Evolutionary conservation across 2,113 vertebrate species (phyloP), one percentile per base, ranked within the genome.

Genomic region (Gadus chalcogrammus): DNA sequence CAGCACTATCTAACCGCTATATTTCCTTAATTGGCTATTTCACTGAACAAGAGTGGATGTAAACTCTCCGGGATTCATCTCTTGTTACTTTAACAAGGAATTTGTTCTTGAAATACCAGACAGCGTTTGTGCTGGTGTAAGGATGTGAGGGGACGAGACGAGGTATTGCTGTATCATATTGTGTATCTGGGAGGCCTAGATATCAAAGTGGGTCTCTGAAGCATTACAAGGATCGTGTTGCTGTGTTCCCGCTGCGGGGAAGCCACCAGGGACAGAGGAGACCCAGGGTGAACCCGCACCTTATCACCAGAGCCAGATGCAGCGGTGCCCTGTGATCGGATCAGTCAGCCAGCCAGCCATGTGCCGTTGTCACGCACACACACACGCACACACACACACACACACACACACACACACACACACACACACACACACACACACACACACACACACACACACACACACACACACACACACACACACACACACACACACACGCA

Each of bases 221-320:
- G 86, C 76, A 77, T 80, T 80, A 79, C 84, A 75, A 70, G 85
- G 64, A 66, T 69, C 77, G 81, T 85, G 77, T 79, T 78, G 66
- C 42, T 63, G 86, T 83, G 75, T 81, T 66, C 15, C 70, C 69
- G 15, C 76, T 38, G 68, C 67, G 69, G 76, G 68, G 83, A 81
- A 70, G 72, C 75, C 81, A 79, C 85, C 83, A 86, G 81, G 88
- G 78, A 84, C 22, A 48, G 42, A 48, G 42, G 64, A 79, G 73
- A 79, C 77, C 82, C 73, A 70, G 75, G 66, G 86, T 82, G 85
- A 85, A 69, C 59, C 71, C n/a, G 55, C 64, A 9, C 77, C 87
- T 91, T 90, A 92, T 91, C 90, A 17, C 73, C 55, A 55, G 73
- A 79, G 61, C 67, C 88, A 88, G 82, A 89, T 84, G 81, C 81